Conservation (phyloP, 2,113 vertebrate species). For the Galemys pyrenaicus region DNA sequence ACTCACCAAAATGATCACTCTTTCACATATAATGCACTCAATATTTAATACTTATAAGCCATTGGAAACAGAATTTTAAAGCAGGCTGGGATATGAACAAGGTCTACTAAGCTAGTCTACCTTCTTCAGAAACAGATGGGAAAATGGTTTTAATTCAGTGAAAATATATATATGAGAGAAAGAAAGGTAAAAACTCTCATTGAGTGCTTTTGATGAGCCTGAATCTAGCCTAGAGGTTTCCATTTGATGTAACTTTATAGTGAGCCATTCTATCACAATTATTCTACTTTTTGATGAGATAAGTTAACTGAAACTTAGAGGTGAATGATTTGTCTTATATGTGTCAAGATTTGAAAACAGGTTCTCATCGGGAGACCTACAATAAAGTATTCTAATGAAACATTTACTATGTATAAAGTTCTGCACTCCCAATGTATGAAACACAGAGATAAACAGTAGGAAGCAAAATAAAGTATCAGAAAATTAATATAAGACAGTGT, state of each 20-base stretch:
- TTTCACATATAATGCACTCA: too few species aligned
- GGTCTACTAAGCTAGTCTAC: too few species aligned
- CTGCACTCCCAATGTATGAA: neutral
- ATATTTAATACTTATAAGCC: too few species aligned
- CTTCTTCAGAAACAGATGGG: too few species aligned
- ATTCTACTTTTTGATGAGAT: neutral
- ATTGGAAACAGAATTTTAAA: too few species aligned
- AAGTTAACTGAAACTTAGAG: neutral
- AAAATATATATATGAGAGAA: neutral
- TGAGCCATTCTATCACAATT: neutral
- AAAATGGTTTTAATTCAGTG: conserved; percentile 26
- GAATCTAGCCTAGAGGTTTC: neutral
- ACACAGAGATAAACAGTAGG: neutral
- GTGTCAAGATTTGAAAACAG: neutral
- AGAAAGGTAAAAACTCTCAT: neutral
- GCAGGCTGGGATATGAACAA: too few species aligned
- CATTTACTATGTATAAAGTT: neutral
- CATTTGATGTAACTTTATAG: neutral
- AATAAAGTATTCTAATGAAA: neutral
- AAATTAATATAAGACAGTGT: neutral
- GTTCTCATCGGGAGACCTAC: neutral
- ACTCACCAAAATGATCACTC: too few species aligned
- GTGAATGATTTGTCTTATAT: neutral
- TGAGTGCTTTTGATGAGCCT: neutral
- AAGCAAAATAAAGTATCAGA: neutral